Evolutionary conservation across 2,888 invertebrate species (phyloP), one percentile per base, ranked within the genome.

Genomic region (Sarcophaga subvicina): DNA sequence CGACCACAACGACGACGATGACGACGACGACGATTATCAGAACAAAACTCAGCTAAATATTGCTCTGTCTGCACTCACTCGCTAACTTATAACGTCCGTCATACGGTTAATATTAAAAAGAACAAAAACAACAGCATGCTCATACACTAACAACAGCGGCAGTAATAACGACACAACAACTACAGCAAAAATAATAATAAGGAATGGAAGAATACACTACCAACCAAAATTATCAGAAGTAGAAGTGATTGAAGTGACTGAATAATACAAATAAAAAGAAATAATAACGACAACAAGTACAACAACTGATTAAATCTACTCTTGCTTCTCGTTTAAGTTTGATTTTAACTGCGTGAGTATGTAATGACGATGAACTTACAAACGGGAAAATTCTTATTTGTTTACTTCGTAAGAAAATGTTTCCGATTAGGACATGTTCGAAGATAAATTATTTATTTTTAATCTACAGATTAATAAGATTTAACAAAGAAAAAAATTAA

Each of bases 211-310:
- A 45, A 45, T 17, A 67, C 27, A 45, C 27, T 67, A 67, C 27
- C 67, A 67, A 67, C n/a, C 22, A 54, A 45, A 60, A 70, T 72
- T 77, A 81, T 80, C 79, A 79, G 60, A 71, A 79, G 25, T 84
- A 79, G 60, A 71, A 79, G 25, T 84, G 79, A 84, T 87, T 82
- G 71, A 77, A 83, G 72, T 69, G 62, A 77, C 63, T 79, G 66
- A 80, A 84, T 60, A 75, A 49, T 54, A 17, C 12, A 17, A 54
- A 54, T 14, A 54, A 54, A 54, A 54, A 54, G 5, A 54, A 54
- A 54, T 17, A 54, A 54, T 54, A 54, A 54, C 45, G 47, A 67
- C 64, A 80, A 49, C 14, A 59, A 84, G 69, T 75, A 71, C 76
- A 80, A 80, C 60, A 80, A 80, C 60, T 54, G 71, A 80, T 76